Evolutionary conservation across 2,113 vertebrate species (phyloP), one percentile per base, ranked within the genome.

Genomic region (Stictonetta naevosa): DNA sequence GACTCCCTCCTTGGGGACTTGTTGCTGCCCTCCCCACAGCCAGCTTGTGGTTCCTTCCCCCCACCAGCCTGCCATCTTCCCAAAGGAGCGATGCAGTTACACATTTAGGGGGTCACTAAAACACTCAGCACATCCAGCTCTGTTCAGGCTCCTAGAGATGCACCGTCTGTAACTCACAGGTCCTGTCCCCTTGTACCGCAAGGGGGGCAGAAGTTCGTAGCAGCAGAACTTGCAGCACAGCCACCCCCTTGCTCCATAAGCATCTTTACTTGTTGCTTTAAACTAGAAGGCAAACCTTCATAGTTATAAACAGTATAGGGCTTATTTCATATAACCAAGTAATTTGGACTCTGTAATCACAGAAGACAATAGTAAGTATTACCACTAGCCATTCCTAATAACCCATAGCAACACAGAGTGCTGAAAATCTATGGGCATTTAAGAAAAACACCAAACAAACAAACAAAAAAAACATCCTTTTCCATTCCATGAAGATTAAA

Each of bases 341-440:
- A 33, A 75, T 88, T 72, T 90, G 68, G 68, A 60, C 83, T 83
- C 63, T 44, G 23, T 33, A 13, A 13, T 26, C 33, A 31, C 40
- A 73, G 44, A 59, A 82, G 38, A 42, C 60, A 63, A 42, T 5
- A 78, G 36, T 25, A 91, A 79, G 50, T 75, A 69, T 40, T n/a
- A 58, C 26, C 58, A 11, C 66, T 26, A 25, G 26, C 62, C 62
- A 42, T 73, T 88, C 66, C 69, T 69, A 76, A 72, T 53, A 26
- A 75, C 50, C 33, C 34, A 13, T 29, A 38, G 60, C 60, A 44
- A 90, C 18, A 21, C 1, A 23, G 40, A 76, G 22, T 0, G 0
- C 42, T 31, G 92, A 60, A 63, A 86, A 79, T 22, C 62, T 67
- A 40, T 8, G 19, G 9, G 55, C 10, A 3, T 28, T 92, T 84